A percentile compares a stretch with the other conserved stretches of the same genome.
Conservation (phyloP, 2,797 vertebrate genomes). For the Mormyrops attenuatus region DNA sequence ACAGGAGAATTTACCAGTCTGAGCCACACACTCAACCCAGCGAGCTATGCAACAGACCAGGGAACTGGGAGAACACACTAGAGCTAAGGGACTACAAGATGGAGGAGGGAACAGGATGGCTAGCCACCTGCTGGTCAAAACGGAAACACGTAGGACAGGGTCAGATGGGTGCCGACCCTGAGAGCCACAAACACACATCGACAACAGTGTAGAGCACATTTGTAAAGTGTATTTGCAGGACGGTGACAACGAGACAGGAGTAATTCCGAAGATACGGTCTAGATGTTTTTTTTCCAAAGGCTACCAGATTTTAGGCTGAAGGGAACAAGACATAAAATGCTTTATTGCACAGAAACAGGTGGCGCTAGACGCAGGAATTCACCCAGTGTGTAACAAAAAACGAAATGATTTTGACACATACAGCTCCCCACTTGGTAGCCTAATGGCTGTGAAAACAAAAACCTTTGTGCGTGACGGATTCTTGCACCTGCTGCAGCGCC, state of each 20-base stretch:
- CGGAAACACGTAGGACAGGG: neutral
- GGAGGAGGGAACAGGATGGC: neutral
- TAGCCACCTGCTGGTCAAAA: neutral
- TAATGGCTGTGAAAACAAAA: neutral
- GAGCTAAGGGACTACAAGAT: neutral
- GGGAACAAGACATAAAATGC: neutral
- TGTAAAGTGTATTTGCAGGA: neutral
- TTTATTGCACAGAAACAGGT: slow-evolving; percentile 1
- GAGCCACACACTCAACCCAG: neutral
- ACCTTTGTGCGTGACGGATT: neutral
- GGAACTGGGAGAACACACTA: neutral
- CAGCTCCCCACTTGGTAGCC: neutral
- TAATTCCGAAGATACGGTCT: neutral
- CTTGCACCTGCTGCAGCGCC: neutral
- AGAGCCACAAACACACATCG: neutral
- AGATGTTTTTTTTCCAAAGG: neutral
- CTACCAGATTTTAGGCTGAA: neutral
- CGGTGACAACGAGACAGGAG: neutral
- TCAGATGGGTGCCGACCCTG: neutral
- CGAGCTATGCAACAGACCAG: neutral
- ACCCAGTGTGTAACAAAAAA: neutral
- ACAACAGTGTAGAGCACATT: neutral
- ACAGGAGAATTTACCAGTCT: neutral
- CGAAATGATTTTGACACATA: neutral
- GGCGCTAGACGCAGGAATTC: neutral